These are phyloP conservation scores for Pocota personata DNA, from an alignment of 2,888 invertebrate genomes.

Conservation along the genomic window DNA sequence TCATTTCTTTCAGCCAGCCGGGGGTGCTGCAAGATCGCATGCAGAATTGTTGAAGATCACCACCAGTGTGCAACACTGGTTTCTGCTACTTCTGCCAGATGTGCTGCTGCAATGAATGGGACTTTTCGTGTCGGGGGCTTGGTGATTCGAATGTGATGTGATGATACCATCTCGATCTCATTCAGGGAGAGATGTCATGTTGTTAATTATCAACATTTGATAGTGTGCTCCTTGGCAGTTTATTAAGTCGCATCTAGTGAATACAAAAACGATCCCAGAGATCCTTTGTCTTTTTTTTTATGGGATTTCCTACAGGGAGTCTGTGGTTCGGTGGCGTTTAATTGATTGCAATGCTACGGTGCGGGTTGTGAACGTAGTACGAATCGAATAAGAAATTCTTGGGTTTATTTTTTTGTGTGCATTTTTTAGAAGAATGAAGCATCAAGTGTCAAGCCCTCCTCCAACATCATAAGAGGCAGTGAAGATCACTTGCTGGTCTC, in stretches of 20 bases:
- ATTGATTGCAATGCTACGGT: constrained; percentile 37
- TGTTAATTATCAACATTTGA: constrained; percentile 68
- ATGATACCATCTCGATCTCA: constrained; percentile 53
- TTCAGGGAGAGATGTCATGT: constrained; percentile 67
- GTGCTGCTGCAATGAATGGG: constrained; percentile 48
- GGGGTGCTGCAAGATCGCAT: constrained; percentile 48
- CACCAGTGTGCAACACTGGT: constrained; percentile 13
- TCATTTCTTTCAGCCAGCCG: constrained; percentile 30
- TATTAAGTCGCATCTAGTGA: constrained; percentile 36
- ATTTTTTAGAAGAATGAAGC: constrained; percentile 21
- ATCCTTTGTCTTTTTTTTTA: constrained; percentile 53
- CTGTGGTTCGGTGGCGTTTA: constrained; percentile 51
- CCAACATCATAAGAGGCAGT: constrained; percentile 26
- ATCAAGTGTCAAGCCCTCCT: constrained; percentile 31
- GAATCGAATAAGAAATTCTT: constrained; percentile 13
- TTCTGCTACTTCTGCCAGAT: constrained; percentile 35
- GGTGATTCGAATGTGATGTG: constrained; percentile 27
- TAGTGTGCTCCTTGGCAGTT: constrained; percentile 46
- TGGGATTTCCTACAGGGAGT: constrained; percentile 40
- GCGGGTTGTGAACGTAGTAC: constrained; percentile 17
- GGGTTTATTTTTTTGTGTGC: constrained; percentile 12
- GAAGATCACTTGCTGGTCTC: constrained; percentile 33
- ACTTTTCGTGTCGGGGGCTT: constrained; percentile 32
- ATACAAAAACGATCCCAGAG: constrained; percentile 34
- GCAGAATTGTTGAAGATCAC: constrained; percentile 45